Evolutionary conservation across 2,797 vertebrate species (phyloP).

Genomic region (Hippopotamyrus pictus): DNA sequence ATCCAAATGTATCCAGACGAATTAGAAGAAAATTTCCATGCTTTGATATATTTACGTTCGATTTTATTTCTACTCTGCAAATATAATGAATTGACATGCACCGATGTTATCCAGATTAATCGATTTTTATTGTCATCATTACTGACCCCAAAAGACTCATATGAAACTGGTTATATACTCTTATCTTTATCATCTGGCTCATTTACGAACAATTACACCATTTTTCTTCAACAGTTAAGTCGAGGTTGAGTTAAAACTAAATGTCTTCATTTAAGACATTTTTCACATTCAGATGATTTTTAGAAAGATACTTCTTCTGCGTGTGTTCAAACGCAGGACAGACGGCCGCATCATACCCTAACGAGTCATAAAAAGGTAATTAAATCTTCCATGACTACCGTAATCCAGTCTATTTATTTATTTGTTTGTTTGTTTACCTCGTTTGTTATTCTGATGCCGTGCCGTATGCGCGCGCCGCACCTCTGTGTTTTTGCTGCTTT

Average conservation of each 20-base stretch:
- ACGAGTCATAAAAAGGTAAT: slow-evolving; percentile 63
- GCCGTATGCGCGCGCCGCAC: slow-evolving; percentile 51
- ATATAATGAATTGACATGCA: neutral
- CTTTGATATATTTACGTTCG: neutral
- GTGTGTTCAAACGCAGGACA: neutral
- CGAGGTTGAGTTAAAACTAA: neutral
- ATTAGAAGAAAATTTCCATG: neutral
- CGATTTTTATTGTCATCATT: slow-evolving; percentile 27
- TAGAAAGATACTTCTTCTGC: neutral
- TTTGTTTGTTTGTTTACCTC: neutral
- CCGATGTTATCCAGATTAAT: neutral
- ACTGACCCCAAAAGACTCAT: slow-evolving; percentile 13
- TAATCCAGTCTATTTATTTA: slow-evolving; percentile 58
- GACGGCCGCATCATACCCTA: slow-evolving; percentile 30
- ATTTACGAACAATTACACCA: neutral
- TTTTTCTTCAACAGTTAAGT: slow-evolving; percentile 34
- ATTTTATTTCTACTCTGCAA: neutral
- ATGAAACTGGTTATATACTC: slow-evolving; percentile 15
- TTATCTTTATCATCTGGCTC: slow-evolving; percentile 23
- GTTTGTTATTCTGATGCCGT: slow-evolving; percentile 38
- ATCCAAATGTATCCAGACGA: neutral
- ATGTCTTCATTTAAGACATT: neutral
- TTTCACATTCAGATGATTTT: slow-evolving; percentile 32
- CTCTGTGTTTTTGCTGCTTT: slow-evolving; percentile 59
- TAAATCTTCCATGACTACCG: slow-evolving; percentile 67